phyloP scores from a whole-genome alignment of 2,888 invertebrate genomes.

The Poecilus cupreus region DNA sequence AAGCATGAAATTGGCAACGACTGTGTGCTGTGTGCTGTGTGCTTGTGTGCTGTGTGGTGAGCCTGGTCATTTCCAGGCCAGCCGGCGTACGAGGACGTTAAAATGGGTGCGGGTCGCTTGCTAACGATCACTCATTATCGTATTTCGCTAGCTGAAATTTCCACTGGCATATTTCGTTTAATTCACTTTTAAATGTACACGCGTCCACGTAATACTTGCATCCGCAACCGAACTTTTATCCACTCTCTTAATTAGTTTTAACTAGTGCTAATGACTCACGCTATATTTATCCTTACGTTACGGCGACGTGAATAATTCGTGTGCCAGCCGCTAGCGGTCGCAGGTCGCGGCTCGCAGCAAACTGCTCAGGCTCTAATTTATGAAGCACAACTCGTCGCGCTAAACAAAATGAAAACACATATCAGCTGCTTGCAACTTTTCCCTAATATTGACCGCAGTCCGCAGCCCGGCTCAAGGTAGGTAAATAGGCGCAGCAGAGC shows the following conservation, averaged over 20 bases:
- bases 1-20: neutral
- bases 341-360: no score
- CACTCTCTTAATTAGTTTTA: constrained; percentile 44
- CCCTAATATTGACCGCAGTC: constrained; percentile 12
- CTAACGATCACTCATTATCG: constrained; percentile 53
- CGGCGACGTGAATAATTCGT: no score
- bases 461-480: neutral
- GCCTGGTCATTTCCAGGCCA: constrained; percentile 6
- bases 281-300: constrained; percentile 20
- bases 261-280: constrained; percentile 43
- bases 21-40: neutral
- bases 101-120: constrained; percentile 19
- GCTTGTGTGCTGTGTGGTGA: neutral
- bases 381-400: constrained; percentile 20
- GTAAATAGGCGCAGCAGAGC: neutral
- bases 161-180: constrained; percentile 22
- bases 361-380: constrained; percentile 7
- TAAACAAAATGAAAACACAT: constrained; percentile 40
- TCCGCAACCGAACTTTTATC: constrained; percentile 23
- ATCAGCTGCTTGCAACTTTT: constrained; percentile 35
- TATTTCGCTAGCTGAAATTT: constrained; percentile 43
- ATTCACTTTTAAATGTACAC: constrained; percentile 47
- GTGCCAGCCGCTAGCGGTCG: neutral
- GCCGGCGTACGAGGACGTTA: neutral
- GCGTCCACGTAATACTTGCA: constrained; percentile 26